Evolutionary conservation across 2,113 vertebrate genomes (phyloP), one percentile per base, ranked within the genome.

Genomic region (Petrocephalus zakoni): DNA sequence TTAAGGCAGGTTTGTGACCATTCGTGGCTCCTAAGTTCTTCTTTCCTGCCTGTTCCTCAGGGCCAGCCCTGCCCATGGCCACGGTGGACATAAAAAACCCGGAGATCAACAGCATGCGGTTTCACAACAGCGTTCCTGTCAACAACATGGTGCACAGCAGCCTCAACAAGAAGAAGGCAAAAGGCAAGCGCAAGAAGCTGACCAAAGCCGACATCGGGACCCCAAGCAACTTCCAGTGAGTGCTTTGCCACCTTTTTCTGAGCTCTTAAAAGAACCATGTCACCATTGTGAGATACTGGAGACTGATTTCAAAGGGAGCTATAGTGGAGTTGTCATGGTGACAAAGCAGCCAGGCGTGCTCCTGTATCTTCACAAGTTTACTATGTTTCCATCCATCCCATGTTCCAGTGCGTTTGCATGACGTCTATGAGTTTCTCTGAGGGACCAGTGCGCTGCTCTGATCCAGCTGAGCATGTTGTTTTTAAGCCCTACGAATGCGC

Each of bases 11-110:
- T 19, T 49, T 47, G 2, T 0, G 15, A 47, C 37, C 81, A 49
- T 68, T 19, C 25, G 5, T 5, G 46, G 58, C n/a, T 52, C 58
- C 49, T 29, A 25, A 29, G 2, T 25, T 21, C 19, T 84, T 51
- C 37, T 83, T 37, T 87, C 19, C 49, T 89, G 75, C 87, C 53
- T 78, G 53, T 87, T 90, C 84, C 89, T 68, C 90, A 99, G 98
- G 98, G 91, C 98, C 97, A 58, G 95, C 95, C 94, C 95, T 99
- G 91, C 97, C 96, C 90, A 98, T 99, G 96, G 97, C 98, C 94
- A 99, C 98, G 37, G 97, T 99, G 94, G 98, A 99, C 94, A 99
- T 99, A 92, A 99, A 98, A 95, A 99, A 99, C 92, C 98, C 98
- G 47, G 98, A 99, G 96, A 99, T 99, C 90, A 99, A 97, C 94